Base-by-base conservation (phyloP, 2,113 vertebrate species). In the Cisticola juncidis region DNA sequence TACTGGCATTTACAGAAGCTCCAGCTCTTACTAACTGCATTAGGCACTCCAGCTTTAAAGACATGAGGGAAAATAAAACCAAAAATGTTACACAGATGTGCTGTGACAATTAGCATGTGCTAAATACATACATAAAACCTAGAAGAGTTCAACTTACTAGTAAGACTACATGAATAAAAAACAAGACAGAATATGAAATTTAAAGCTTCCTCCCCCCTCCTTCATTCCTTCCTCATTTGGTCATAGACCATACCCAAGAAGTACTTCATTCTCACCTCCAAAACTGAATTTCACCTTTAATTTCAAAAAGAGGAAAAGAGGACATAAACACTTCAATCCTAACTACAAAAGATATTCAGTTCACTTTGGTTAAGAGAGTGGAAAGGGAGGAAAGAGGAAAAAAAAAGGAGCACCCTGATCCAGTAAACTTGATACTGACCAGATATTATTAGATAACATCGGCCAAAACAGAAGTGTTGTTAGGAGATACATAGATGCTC, bases 21-120 rank as follows among this genome's bases (percentile, higher is more conserved):
- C 99, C 99, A 64, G 98, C 98, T 98, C 98, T 98, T 96, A 99
- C 99, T 97, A 99, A 96, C 65, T 97, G 98, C 56, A 98, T 98
- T 91, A 99, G 97, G 84, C 99, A 99, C 97, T 99, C 99, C 98
- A 99, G 97, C 99, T 99, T 97, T 51, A 79, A 94, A 96, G 74
- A 91, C 91, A 72, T 24, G 78, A 64, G 62, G 45, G 47, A 92
- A 93, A 92, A 92, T 26, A 90, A 96, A 87, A 96, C 4, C 16
- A 85, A 90, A n/a, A 79, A 28, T 0, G 10, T 96, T 86, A 93
- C 14, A 48, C 21, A 68, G 53, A 45, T 35, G 25, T 24, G 19
- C 58, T 71, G 28, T 5, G 15, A 81, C 38, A 86, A 71, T 50
- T 26, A 61, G 16, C 12, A 31, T 0, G 2, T 48, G 40, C 45